Evolutionary conservation across 2,113 vertebrate species (phyloP).

Genomic region (Vidua chalybeata): DNA sequence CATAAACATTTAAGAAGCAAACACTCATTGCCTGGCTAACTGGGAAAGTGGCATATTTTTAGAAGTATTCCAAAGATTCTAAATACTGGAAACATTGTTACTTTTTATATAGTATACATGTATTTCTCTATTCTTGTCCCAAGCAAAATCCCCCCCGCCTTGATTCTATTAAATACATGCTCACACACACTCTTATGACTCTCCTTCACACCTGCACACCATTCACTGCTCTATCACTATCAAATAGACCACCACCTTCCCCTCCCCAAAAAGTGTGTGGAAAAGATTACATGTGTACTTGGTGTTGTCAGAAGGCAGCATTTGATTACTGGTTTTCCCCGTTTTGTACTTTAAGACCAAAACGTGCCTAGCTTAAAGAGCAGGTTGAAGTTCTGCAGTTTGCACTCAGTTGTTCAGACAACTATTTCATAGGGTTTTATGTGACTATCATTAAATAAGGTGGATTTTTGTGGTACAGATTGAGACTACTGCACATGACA

Average conservation of each 20-base stretch:
- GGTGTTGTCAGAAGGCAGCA: neutral
- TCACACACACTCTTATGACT: fast-evolving
- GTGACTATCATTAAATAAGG: neutral
- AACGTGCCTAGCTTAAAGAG: neutral
- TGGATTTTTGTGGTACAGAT: neutral
- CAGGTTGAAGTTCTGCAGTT: neutral
- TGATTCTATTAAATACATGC: neutral
- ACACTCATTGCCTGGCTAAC: neutral
- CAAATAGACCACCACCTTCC: neutral
- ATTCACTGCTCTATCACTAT: neutral
- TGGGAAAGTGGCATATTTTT: neutral
- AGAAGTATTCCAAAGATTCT: neutral
- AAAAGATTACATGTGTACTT: neutral
- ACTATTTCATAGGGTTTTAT: neutral
- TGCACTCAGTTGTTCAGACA: neutral
- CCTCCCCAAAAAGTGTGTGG: neutral
- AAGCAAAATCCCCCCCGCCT: fast-evolving
- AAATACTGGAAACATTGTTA: neutral
- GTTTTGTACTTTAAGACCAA: neutral
- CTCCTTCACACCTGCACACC: neutral
- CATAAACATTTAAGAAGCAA: neutral
- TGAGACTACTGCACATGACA: neutral
- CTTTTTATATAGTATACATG: neutral
- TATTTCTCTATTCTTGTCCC: neutral
- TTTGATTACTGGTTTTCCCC: neutral